Evolutionary conservation across 2,888 invertebrate species (phyloP).

Genomic region (Blera fallax): DNA sequence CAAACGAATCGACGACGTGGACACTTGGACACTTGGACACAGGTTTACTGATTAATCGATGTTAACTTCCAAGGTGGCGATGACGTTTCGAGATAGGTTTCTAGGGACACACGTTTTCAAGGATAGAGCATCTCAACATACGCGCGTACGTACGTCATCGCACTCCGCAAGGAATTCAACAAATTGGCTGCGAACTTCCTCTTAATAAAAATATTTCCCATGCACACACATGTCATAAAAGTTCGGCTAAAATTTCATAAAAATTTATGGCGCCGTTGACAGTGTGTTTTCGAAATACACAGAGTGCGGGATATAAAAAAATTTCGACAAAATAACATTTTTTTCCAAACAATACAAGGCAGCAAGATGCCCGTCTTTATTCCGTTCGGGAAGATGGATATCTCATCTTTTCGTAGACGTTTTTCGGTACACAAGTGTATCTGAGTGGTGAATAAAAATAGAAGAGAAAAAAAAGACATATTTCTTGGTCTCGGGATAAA

Average conservation of each 20-base stretch:
- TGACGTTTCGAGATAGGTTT: neutral
- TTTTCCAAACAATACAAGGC: neutral
- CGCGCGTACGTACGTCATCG: no score
- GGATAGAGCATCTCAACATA: no score
- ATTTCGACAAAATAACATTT: neutral
- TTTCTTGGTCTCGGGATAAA: neutral
- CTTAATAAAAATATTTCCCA: neutral
- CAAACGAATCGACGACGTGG: conserved; percentile 17
- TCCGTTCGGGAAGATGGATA: neutral
- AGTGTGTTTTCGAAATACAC: neutral
- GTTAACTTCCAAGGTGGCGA: conserved; percentile 15
- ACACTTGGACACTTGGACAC: conserved; percentile 3
- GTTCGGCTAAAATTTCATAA: neutral
- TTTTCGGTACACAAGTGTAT: neutral
- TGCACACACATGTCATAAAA: neutral
- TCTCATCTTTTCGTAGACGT: neutral
- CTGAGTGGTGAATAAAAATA: neutral
- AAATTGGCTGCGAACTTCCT: neutral
- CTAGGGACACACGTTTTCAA: neutral
- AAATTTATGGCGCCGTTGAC: conserved; percentile 14
- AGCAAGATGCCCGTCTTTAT: neutral
- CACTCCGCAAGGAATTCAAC: no score
- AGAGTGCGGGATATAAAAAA: neutral
- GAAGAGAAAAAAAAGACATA: neutral
- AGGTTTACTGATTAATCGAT: conserved; percentile 38